Conservation (phyloP, 2,888 invertebrate genomes). For the Amblyteles armatorius region DNA sequence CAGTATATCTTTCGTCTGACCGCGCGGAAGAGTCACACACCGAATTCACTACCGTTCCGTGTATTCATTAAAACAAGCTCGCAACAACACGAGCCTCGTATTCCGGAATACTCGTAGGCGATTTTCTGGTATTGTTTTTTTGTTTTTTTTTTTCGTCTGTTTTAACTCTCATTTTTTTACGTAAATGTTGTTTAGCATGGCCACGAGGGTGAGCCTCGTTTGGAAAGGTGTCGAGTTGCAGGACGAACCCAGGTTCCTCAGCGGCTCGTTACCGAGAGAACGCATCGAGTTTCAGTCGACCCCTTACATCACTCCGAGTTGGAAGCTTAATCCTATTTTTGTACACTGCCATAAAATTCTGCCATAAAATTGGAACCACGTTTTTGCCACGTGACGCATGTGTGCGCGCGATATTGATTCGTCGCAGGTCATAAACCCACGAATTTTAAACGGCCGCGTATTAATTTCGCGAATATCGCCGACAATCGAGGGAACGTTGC, state of each 20-base stretch:
- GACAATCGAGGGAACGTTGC: too few relatives aligned
- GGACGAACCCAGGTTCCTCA: background rate
- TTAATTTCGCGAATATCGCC: too few relatives aligned
- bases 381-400: too few relatives aligned
- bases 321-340: background rate
- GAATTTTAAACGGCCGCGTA: too few relatives aligned
- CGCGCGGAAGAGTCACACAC: constrained; percentile 37
- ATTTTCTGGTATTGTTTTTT: constrained; percentile 21
- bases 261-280: constrained; percentile 27
- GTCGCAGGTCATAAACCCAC: too few relatives aligned
- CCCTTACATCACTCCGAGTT: background rate
- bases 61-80: constrained; percentile 47
- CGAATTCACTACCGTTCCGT: constrained; percentile 33
- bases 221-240: constrained; percentile 19
- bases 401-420: too few relatives aligned
- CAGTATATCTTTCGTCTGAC: constrained; percentile 43
- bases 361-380: too few relatives aligned
- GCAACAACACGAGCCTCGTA: constrained; percentile 23
- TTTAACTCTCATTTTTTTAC: background rate
- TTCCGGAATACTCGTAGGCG: background rate
- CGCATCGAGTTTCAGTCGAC: constrained; percentile 27
- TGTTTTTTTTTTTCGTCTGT: background rate
- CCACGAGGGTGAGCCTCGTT: background rate
- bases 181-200: constrained; percentile 1
- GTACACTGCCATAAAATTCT: background rate